Conservation (phyloP, 1,140 invertebrate genomes). For the Bradysia coprophila region DNA sequence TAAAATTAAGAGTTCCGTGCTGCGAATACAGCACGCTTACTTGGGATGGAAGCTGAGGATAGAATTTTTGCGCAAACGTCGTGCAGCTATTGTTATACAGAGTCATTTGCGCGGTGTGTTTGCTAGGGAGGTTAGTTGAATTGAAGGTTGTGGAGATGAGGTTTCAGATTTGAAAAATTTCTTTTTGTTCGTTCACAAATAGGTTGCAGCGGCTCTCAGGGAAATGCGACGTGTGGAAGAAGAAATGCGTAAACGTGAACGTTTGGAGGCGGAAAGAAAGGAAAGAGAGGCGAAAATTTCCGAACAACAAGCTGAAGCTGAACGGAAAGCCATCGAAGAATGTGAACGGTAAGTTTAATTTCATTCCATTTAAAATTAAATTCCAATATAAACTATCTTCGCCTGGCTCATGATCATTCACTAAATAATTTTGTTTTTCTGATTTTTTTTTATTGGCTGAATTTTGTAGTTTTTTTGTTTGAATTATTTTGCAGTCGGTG, state of each 20-base stretch:
- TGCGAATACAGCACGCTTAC: slow-evolving; percentile 73
- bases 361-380: no score
- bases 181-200: neutral
- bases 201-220: slow-evolving; percentile 57
- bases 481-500: neutral
- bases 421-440: slow-evolving; percentile 1
- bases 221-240: slow-evolving; percentile 86
- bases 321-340: slow-evolving; percentile 27
- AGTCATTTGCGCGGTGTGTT: slow-evolving; percentile 76
- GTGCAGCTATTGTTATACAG: slow-evolving; percentile 80
- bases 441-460: slow-evolving; percentile 1
- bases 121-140: slow-evolving; percentile 53
- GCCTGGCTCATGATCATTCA: no score
- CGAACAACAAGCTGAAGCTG: slow-evolving; percentile 17
- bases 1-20: slow-evolving; percentile 43
- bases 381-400: no score
- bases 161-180: no score
- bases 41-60: slow-evolving; percentile 71
- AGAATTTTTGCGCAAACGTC: slow-evolving; percentile 57
- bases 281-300: slow-evolving; percentile 17
- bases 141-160: no score
- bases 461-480: no score
- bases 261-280: slow-evolving; percentile 15
- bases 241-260: slow-evolving; percentile 66
- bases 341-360: slow-evolving; percentile 31